Base-by-base conservation (phyloP, 2,888 invertebrate species). In the Leptopterna dolabrata region DNA sequence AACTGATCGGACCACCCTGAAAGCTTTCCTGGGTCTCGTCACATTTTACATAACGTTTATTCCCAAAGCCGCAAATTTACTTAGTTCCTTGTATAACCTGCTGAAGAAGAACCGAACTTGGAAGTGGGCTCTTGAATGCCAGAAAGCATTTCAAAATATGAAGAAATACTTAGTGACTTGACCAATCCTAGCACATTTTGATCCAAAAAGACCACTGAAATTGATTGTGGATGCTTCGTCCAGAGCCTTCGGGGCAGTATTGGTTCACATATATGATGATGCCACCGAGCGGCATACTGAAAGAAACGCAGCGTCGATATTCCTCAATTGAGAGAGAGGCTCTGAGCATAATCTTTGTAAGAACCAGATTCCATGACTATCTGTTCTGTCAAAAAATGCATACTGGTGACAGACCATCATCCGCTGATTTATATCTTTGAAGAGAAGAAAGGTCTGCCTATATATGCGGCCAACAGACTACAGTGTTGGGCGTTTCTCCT, bases 31-130 rank as follows among this genome's bases (percentile, higher is more conserved):
- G 9, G 90, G 91, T 6, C 55, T 90, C 36, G 87, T 91, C 7
- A 91, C 91, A 86, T 92, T 91, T 88, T 91, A 91, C 88, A 81
- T 90, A 11, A 90, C 90, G 84, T 92, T 91, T 88, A 89, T 91
- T 13, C 83, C 55, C 14, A 16, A 51, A 24, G 88, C 87, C 19
- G 76, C 86, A 47, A 45, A 83, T 2, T 82, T 88, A 41, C 36
- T 87, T 0, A 0, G 47, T 13, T 86, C 88, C 24, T 29, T 89
- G 55, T 87, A 89, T 55, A n/a, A 27, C 29, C 80, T 87, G 30
- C 3, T 45, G 13, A 76, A 84, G 24, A 87, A 83, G 29, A 29
- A 76, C 55, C 14, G 41, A 9, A 16, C 0, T 41, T 88, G 80
- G 78, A 47, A 47, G n/a, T 88, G 88, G 88, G 29, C 70, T 2